Base-by-base conservation (phyloP, 2,113 vertebrate species). In the Phaethornis superciliosus region DNA sequence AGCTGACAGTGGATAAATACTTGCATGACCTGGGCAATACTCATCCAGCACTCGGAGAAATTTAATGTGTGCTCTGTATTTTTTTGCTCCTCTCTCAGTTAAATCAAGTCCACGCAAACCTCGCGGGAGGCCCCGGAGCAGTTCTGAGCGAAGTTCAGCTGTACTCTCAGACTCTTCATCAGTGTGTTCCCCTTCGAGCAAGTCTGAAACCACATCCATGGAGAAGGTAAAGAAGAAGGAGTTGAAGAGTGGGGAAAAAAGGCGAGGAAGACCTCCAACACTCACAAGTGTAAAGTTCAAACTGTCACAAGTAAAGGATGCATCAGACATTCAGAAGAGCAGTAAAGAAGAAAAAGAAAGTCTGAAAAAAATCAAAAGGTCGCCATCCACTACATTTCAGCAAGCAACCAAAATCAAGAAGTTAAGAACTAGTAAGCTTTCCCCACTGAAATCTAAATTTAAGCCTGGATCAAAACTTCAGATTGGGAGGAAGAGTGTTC, bases 371-470 rank as follows among this genome's bases (percentile, higher is more conserved):
- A 95, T 98, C 59, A 99, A 98, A 95, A 98, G 98, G 95, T 98
- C 97, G 33, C 97, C 98, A 19, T 97, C 98, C 40, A 97, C 98
- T 69, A 97, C 98, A 1, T 98, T 98, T 96, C 98, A 98, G 93
- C 98, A 98, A 71, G 98, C 98, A 78, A 97, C 98, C 96, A 99
- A 99, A 97, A 98, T 99, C 76, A 99, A 99, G 97, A 98, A 99
- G 90, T 95, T 99, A 89, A 97, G 98, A 97, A 98, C 98, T 81
- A 98, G 98, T 79, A 99, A 99, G 97, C 98, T 99, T 24, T 97
- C 98, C 80, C 99, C 99, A 47, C 98, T 99, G 69, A 99, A 99
- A 96, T 98, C 99, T 58, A 98, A 98, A 88, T 98, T 99, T 96
- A 99, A 99, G 90, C 97, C 98, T 60, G 98, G 98, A 87, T 96